Percentiles rank a stretch among this genome's conserved stretches.
These are phyloP conservation scores for Candidula unifasciata DNA, from an alignment of 2,888 invertebrate genomes.

Conservation along the genomic window DNA sequence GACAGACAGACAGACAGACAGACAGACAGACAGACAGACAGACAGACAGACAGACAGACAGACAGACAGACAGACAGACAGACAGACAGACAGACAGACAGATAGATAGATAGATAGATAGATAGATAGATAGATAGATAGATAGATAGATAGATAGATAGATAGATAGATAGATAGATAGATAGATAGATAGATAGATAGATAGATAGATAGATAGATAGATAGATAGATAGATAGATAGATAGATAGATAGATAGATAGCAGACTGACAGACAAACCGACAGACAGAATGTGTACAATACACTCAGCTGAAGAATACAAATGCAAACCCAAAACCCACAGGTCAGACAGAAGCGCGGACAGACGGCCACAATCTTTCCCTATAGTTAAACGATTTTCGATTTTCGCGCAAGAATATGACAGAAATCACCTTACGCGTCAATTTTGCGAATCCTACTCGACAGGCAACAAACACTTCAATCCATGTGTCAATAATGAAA, in stretches of 20 bases:
- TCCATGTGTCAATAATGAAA: neutral
- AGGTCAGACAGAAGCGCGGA: neutral
- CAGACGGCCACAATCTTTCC: neutral
- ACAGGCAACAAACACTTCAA: neutral
- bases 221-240: slow-evolving; percentile 17
- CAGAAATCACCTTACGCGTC: neutral
- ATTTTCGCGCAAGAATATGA: neutral
- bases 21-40: slow-evolving; percentile 33
- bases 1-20: slow-evolving; percentile 26
- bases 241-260: slow-evolving; percentile 4
- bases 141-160: neutral
- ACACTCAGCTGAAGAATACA: no score
- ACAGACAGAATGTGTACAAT: neutral
- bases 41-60: slow-evolving; percentile 23
- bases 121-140: neutral
- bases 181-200: slow-evolving; percentile 14
- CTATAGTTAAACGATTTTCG: slow-evolving; percentile 20
- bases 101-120: neutral
- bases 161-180: slow-evolving; percentile 19
- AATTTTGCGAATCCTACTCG: neutral
- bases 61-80: slow-evolving; percentile 19
- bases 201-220: slow-evolving; percentile 12
- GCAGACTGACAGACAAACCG: slow-evolving; percentile 1
- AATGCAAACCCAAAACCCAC: neutral
- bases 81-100: slow-evolving; percentile 17